Conservation (phyloP, 2,113 vertebrate genomes). For the Chionis minor region DNA sequence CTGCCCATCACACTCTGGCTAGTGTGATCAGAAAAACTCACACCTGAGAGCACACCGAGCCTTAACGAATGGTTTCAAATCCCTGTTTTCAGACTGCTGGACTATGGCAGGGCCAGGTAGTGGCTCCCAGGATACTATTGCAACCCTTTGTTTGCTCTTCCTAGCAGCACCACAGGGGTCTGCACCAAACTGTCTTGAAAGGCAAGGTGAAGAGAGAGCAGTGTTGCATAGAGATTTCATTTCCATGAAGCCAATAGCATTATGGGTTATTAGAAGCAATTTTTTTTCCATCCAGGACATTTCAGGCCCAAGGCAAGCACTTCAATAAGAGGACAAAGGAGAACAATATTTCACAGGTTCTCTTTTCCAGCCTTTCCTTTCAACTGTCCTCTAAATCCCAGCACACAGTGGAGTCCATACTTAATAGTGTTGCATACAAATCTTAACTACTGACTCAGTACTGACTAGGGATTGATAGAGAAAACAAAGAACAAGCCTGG, state of each 20-base stretch:
- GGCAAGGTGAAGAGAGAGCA: neutral
- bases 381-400: neutral
- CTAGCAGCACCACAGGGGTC: neutral
- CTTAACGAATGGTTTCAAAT: neutral
- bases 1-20: neutral
- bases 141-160: neutral
- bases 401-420: neutral
- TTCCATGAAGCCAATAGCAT: neutral
- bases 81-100: neutral
- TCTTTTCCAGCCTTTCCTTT: neutral
- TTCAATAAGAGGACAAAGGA: neutral
- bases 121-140: neutral
- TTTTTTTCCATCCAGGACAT: neutral
- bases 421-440: neutral
- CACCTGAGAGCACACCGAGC: neutral
- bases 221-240: neutral
- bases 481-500: neutral
- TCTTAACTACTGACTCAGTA: neutral
- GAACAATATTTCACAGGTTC: conserved; percentile 1
- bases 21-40: neutral
- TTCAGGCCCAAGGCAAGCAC: conserved; percentile 2
- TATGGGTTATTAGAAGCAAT: neutral
- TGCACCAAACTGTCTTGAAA: neutral
- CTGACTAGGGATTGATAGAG: neutral
- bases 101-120: neutral